Base-by-base conservation (phyloP, 2,113 vertebrate genomes). In the Phyllostomus discolor region DNA sequence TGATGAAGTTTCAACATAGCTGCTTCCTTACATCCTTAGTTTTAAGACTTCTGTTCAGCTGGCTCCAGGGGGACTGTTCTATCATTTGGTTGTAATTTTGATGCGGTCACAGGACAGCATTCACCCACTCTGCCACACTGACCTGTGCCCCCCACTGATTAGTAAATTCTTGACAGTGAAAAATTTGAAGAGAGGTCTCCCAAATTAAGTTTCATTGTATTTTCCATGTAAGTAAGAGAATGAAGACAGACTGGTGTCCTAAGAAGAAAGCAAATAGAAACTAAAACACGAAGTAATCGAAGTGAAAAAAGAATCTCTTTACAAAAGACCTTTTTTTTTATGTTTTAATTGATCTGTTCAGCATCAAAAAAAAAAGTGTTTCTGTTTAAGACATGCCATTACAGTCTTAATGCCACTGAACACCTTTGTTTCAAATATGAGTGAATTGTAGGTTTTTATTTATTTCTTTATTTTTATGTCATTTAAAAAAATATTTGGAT, bases 141-240 rank as follows among this genome's bases (percentile, higher is more conserved):
- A 48, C 73, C 31, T 31, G 75, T 20, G 19, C n/a, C 46, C 48
- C 31, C 31, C 48, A 78, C 19, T n/a, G 22, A 22, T 59, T 26
- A 38, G 28, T 16, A 92, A 90, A 90, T 88, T 81, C 26, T 31
- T 95, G 35, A 87, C 72, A 87, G 67, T 62, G 8, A 79, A 79
- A 95, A 22, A 64, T 72, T 69, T 67, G 90, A 6, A 84, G 64
- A 83, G 86, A 90, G 2, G 4, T 75, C 92, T 96, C 80, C 20
- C 64, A 95, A 86, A 87, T 90, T 82, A 59, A 82, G 35, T 79
- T 90, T 96, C 41, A 57, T 85, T 94, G 79, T 62, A 78, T 92
- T 94, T 96, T 92, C 62, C 5, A 26, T 24, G 9, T 46, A 86
- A 94, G 11, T 52, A 78, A 91, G 20, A 90, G 43, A 95, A 95